phyloP scores from a whole-genome alignment of 2,113 vertebrate species.

The Cygnus atratus region DNA sequence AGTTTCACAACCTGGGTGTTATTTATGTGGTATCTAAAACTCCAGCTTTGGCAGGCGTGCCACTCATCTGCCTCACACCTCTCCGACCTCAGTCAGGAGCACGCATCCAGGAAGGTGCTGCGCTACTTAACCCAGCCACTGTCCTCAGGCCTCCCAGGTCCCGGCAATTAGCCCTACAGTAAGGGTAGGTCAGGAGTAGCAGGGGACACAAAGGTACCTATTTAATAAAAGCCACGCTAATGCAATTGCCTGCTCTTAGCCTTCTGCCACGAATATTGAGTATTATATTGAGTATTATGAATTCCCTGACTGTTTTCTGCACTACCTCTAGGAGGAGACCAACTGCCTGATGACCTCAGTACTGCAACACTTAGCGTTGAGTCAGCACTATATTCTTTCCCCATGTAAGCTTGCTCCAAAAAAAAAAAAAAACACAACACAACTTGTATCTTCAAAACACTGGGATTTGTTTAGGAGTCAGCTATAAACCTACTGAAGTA shows the following conservation, averaged over 20 bases:
- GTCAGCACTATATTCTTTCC: not conserved
- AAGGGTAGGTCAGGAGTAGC: not conserved
- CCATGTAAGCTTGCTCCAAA: not conserved
- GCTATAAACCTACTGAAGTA: not conserved
- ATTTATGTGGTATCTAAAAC: not conserved
- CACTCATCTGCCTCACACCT: not conserved
- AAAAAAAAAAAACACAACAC: too few species aligned
- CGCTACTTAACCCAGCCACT: fast-evolving
- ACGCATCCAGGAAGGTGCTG: not conserved
- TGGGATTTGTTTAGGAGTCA: not conserved
- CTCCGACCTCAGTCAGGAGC: fast-evolving
- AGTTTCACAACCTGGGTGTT: not conserved
- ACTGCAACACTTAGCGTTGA: not conserved
- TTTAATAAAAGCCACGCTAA: not conserved
- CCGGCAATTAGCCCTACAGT: not conserved
- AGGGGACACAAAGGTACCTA: not conserved
- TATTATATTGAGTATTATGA: not conserved
- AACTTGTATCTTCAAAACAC: not conserved
- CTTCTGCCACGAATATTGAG: not conserved
- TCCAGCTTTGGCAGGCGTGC: fast-evolving
- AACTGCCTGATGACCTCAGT: not conserved
- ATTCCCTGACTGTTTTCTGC: not conserved
- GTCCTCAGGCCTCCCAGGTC: not conserved
- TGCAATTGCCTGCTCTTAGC: not conserved
- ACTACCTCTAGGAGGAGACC: not conserved